Evolutionary conservation across 1,140 invertebrate species (phyloP).

Genomic region (Scaptodrosophila lebanonensis): DNA sequence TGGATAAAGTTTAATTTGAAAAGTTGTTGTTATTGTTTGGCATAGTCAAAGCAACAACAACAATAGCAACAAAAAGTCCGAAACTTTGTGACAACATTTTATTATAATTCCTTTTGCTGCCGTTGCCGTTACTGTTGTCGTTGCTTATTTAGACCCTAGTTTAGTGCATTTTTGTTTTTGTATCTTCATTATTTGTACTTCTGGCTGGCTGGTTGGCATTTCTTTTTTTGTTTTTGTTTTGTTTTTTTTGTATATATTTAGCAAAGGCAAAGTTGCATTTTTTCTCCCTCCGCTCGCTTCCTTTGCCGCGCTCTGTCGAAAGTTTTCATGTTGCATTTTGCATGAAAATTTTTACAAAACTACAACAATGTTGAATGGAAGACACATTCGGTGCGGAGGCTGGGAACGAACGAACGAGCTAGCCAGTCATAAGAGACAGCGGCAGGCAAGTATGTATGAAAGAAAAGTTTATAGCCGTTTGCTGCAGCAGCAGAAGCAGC

Average conservation of each 20-base stretch:
- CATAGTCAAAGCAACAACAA: conserved; percentile 8
- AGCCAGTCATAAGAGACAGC: too few species aligned
- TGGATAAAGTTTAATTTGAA: conserved; percentile 73
- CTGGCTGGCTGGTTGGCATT: conserved; percentile 2
- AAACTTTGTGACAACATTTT: conserved; percentile 74
- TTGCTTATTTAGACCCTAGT: conserved; percentile 40
- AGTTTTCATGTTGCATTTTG: conserved; percentile 69
- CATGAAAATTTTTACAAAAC: conserved; percentile 46
- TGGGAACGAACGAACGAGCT: conserved; percentile 53
- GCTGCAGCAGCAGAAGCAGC: too few species aligned
- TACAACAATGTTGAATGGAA: conserved; percentile 55
- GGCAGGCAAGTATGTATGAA: conserved; percentile 56
- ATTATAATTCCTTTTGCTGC: conserved; percentile 63
- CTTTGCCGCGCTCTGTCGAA: too few species aligned
- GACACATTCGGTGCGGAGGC: conserved; percentile 7
- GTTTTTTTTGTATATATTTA: conserved; percentile 41
- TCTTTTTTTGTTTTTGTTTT: conserved; percentile 1
- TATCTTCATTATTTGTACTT: conserved; percentile 73
- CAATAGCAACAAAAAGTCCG: conserved; percentile 18
- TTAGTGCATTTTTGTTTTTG: conserved; percentile 63
- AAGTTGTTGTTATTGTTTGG: conserved; percentile 70
- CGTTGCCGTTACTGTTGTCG: conserved; percentile 3
- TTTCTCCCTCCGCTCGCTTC: conserved; percentile 27
- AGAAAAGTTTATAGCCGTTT: conserved; percentile 68
- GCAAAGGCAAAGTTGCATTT: conserved; percentile 46